Evolutionary conservation across 2,797 vertebrate genomes (phyloP).

Genomic region (Discoglossus pictus): DNA sequence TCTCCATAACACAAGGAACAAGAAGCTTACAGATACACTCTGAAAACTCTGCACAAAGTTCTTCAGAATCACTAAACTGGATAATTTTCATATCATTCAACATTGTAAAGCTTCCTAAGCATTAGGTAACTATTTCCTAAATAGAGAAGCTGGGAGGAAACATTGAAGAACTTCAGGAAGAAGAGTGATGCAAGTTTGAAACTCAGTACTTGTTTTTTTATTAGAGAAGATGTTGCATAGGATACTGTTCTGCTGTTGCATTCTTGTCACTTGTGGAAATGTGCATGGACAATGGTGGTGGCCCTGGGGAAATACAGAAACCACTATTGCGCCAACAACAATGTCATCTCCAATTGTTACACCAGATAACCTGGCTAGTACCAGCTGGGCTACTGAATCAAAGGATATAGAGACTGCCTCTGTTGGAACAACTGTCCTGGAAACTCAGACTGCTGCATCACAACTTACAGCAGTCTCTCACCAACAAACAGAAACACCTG

Average conservation of each 20-base stretch:
- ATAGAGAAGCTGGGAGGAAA: not conserved
- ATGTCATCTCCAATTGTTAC: not conserved
- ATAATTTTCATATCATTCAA: not conserved
- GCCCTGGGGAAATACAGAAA: slow-evolving; percentile 31
- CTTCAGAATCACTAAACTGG: not conserved
- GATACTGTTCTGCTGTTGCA: slow-evolving; percentile 32
- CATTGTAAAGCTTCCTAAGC: not conserved
- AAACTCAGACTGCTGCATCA: not conserved
- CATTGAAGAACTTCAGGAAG: not conserved
- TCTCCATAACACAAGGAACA: slow-evolving; percentile 15
- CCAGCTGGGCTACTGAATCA: not conserved
- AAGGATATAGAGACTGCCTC: not conserved
- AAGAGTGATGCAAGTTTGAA: not conserved
- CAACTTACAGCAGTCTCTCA: not conserved
- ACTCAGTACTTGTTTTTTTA: not conserved
- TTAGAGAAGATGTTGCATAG: slow-evolving; percentile 23
- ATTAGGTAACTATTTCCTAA: slow-evolving; percentile 5
- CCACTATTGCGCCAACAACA: slow-evolving; percentile 2
- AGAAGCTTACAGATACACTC: not conserved
- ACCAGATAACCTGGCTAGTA: not conserved
- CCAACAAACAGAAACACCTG: not conserved
- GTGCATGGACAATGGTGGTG: slow-evolving; percentile 43
- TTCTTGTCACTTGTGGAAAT: slow-evolving; percentile 5
- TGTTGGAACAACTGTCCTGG: not conserved
- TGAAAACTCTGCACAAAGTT: not conserved